Evolutionary conservation across 2,888 invertebrate species (phyloP), one percentile per base, ranked within the genome.

Genomic region (Anoplius nigerrimus): DNA sequence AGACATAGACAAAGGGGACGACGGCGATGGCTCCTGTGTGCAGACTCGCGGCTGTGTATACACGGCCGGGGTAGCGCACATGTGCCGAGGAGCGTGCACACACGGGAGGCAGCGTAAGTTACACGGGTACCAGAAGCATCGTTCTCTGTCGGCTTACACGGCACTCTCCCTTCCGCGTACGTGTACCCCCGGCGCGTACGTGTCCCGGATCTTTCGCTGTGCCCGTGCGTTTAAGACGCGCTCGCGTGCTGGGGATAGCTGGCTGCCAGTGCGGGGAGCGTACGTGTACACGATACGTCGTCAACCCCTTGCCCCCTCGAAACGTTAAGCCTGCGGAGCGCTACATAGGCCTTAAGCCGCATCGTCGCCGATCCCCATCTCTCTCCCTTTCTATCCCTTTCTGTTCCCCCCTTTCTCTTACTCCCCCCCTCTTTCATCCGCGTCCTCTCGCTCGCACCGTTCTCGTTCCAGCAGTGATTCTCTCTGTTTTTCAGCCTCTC

Each of bases 1-100:
- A 92, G 88, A 87, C 88, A 87, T 85, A 86, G 88, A 88, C 88
- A 88, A 88, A 88, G 84, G 87, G 70, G 22, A 13, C 42, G 57
- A 24, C 15, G 46, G 51, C 27, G 56, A 21, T 21, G 20, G 57
- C 20, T 57, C 4, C 43, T n/a, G 42, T 21, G 53, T 56, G 34
- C 34, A 3, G 1, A 34, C 11, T 34, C 34, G 34, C 34, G 34
- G 6, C 4, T 6, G 34, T 11, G 11, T 6, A 34, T 11, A 34
- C 34, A 13, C 34, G 8, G 11, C 11, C 11, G 11, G 11, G 11
- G 11, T 48, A 18, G 42, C 42, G 6, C 48, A 48, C 48, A 4
- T 45, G 57, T 46, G 68, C 46, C 48, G 48, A 16, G 1, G 16
- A 48, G n/a, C 5, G 16, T 4, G 13, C 52, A 34, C 51, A 42